Evolutionary conservation across 1,140 invertebrate species (phyloP), one percentile per base, ranked within the genome.

Genomic region (Melanaphis sacchari): DNA sequence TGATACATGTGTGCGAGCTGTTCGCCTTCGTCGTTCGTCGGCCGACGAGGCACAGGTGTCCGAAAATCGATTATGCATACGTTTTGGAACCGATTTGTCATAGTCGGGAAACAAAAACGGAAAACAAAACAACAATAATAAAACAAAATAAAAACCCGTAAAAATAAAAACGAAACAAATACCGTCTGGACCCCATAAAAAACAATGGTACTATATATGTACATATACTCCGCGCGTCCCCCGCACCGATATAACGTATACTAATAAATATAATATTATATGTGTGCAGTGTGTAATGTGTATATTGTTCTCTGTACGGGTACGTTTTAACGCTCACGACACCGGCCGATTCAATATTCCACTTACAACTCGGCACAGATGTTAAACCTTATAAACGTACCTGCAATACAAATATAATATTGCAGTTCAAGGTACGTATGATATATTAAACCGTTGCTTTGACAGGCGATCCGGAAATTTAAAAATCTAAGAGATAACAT

Each of bases 111-210:
- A 85, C 91, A 85, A 41, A 93, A 41, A 84, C 7, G 31, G 41
- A 92, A 31, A 81, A 81, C 49, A 90, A 59, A 90, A 66, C 36
- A 91, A 76, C 31, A 66, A 91, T 90, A 91, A 76, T 76, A 91
- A 88, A 88, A 88, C 85, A 52, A 52, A 89, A 90, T n/a, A 59
- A 66, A 15, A 90, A 90, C 38, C n/a, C 36, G n/a, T 52, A 52
- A 89, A 89, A 89, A 66, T 59, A 90, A 49, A 85, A 93, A 93
- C 46, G 81, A 93, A 93, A 93, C 36, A 40, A 93, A 93, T 85
- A 93, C 81, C 91, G 91, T 93, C 91, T 93, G 91, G 91, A 82
- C 91, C 91, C 91, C 91, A 93, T 93, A 93, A 93, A 91, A 93
- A 93, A 93, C 91, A 93, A 93, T 93, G 84, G 46, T 36, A 49